Conservation (phyloP, 2,797 vertebrate species). For the Siniperca undulata region DNA sequence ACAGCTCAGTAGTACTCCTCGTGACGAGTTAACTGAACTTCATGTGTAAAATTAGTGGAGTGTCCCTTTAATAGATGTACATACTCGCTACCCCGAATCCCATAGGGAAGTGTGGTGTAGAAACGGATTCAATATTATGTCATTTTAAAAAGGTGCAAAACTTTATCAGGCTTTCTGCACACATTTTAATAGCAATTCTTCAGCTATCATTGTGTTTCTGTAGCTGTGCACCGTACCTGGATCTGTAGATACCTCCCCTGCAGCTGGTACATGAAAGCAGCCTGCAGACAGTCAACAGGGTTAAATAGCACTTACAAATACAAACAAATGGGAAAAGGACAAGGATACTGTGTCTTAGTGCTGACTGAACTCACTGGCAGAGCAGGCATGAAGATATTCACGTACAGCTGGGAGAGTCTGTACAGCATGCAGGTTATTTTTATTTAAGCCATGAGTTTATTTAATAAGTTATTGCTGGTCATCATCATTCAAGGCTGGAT, state of each 20-base stretch:
- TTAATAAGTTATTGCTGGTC: not conserved
- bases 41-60: no score
- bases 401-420: slow-evolving; percentile 13
- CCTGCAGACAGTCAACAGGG: slow-evolving; percentile 49
- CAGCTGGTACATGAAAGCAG: slow-evolving; percentile 74
- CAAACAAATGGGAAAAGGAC: not conserved
- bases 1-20: no score
- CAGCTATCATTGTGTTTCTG: not conserved
- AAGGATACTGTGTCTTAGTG: not conserved
- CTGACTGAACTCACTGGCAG: slow-evolving; percentile 88
- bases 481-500: not conserved
- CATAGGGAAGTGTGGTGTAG: not conserved
- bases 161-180: not conserved
- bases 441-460: not conserved
- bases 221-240: slow-evolving; percentile 60
- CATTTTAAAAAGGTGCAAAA: not conserved
- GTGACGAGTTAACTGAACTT: no score
- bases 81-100: not conserved
- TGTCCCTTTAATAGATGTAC: no score
- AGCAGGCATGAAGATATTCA: slow-evolving; percentile 86
- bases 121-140: not conserved
- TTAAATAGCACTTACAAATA: not conserved
- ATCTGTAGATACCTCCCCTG: slow-evolving; percentile 70
- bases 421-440: not conserved
- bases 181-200: not conserved